Evolutionary conservation across 2,888 invertebrate species (phyloP).

Genomic region (Selenia dentaria): DNA sequence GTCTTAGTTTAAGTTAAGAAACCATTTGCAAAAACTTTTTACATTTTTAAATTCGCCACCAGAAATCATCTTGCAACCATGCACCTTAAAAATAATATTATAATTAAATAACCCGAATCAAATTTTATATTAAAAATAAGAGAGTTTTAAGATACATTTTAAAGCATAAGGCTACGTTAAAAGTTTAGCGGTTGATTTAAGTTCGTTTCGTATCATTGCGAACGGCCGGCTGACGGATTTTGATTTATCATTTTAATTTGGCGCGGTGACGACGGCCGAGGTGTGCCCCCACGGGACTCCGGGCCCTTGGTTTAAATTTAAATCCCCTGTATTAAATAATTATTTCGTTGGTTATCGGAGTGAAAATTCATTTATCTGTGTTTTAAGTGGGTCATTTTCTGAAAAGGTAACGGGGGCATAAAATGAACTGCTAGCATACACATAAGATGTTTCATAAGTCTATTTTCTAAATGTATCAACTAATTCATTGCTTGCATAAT

Average conservation of each 20-base stretch:
- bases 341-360: constrained; percentile 54
- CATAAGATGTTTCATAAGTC: too few relatives aligned
- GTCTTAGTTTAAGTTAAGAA: too few relatives aligned
- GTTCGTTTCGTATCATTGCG: constrained; percentile 34
- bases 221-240: constrained; percentile 66
- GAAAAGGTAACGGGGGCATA: too few relatives aligned
- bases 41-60: too few relatives aligned
- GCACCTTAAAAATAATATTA: too few relatives aligned
- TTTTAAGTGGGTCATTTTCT: background rate
- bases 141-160: constrained; percentile 5
- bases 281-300: constrained; percentile 55
- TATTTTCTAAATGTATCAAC: too few relatives aligned
- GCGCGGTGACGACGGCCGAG: constrained; percentile 68
- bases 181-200: constrained; percentile 29
- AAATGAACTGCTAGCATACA: too few relatives aligned
- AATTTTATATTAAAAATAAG: constrained; percentile 13
- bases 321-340: constrained; percentile 68
- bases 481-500: too few relatives aligned
- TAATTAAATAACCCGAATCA: too few relatives aligned
- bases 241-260: constrained; percentile 83
- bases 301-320: constrained; percentile 64
- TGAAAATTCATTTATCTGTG: constrained; percentile 45
- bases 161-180: constrained; percentile 20
- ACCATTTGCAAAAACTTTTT: too few relatives aligned
- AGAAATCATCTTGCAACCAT: too few relatives aligned